Evolutionary conservation across 1,140 invertebrate species (phyloP).

Genomic region (Cryptotermes secundus): DNA sequence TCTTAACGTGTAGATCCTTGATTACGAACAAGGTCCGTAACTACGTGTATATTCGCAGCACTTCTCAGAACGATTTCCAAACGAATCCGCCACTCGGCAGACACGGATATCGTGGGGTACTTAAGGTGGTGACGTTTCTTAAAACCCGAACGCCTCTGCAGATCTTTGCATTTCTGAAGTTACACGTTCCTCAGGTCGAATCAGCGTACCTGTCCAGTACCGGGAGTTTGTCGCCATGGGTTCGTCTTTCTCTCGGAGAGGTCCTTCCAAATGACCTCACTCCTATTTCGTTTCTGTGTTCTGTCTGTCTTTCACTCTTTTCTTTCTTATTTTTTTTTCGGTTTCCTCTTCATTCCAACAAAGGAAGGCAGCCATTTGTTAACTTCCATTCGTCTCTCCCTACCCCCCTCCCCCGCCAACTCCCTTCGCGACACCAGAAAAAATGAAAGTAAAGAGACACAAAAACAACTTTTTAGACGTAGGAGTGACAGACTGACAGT

Average conservation of each 20-base stretch:
- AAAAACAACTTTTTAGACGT: constrained; percentile 18
- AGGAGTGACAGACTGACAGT: constrained; percentile 3
- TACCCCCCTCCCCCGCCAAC: not conserved
- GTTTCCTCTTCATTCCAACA: constrained; percentile 18
- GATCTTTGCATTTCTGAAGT: not conserved
- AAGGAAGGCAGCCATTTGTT: constrained; percentile 16
- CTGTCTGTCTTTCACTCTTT: not conserved
- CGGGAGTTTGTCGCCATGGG: not conserved
- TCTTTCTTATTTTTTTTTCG: not conserved
- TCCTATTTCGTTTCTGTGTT: constrained; percentile 19
- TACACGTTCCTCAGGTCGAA: too few species aligned
- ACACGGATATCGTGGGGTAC: too few species aligned
- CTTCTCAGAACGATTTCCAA: too few species aligned
- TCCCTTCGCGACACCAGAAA: constrained; percentile 8
- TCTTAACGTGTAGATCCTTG: too few species aligned
- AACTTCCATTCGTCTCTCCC: constrained; percentile 4
- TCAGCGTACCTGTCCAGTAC: not conserved
- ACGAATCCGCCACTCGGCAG: too few species aligned
- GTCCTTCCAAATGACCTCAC: constrained; percentile 12
- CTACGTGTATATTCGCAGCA: too few species aligned
- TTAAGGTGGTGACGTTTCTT: too few species aligned
- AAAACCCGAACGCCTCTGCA: not conserved
- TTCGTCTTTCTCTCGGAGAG: not conserved
- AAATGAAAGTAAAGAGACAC: constrained; percentile 16
- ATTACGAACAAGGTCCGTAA: too few species aligned